Evolutionary conservation across 2,888 invertebrate species (phyloP).

Genomic region (Prosopocoilus inquinatus): DNA sequence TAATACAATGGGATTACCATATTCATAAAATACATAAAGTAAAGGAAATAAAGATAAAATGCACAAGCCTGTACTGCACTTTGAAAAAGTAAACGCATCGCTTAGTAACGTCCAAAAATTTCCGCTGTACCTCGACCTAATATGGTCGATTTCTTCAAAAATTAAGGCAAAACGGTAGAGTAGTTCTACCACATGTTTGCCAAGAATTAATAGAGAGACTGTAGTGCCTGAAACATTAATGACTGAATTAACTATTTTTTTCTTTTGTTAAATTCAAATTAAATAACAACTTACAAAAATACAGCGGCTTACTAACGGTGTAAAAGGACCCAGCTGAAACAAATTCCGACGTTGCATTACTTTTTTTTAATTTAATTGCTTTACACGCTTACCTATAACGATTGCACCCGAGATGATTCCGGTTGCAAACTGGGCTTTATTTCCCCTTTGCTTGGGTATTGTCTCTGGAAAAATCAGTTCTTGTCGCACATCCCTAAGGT

Average conservation of each 20-base stretch:
- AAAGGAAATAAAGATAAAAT: background rate
- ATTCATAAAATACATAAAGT: background rate
- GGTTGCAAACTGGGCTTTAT: background rate
- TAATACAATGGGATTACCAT: background rate
- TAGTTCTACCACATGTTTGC: constrained; percentile 15
- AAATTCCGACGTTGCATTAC: background rate
- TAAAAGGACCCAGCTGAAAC: constrained; percentile 2
- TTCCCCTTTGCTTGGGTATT: constrained; percentile 8
- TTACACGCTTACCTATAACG: constrained; percentile 5
- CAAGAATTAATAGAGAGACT: background rate
- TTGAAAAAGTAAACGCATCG: constrained; percentile 29
- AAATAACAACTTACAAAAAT: background rate
- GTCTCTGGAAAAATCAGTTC: background rate
- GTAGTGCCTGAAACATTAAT: background rate
- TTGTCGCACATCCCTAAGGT: too few relatives aligned
- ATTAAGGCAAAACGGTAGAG: constrained; percentile 30
- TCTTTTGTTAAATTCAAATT: too few relatives aligned
- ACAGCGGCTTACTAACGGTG: background rate
- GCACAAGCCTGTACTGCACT: too few relatives aligned
- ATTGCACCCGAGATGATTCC: background rate
- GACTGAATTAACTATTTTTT: too few relatives aligned
- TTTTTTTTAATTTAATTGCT: too few relatives aligned
- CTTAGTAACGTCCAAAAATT: constrained; percentile 26
- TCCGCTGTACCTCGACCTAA: constrained; percentile 37
- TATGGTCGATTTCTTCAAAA: constrained; percentile 36